Evolutionary conservation across 2,888 invertebrate species (phyloP), one percentile per base, ranked within the genome.

Genomic region (Acanthosoma haemorrhoidale): DNA sequence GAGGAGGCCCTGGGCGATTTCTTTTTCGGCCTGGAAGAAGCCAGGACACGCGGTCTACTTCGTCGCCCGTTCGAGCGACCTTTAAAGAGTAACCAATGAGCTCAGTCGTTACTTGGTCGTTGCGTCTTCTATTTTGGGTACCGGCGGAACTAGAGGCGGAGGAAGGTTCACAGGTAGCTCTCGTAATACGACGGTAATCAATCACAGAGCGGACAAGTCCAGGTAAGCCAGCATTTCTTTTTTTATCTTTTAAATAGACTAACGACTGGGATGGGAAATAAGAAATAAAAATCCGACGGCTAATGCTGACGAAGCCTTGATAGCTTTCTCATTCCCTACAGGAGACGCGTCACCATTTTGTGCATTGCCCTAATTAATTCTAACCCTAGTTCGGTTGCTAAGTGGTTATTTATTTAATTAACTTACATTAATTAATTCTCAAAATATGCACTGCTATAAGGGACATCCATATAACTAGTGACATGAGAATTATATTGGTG

Each of bases 121-220:
- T 21, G 43, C 43, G 21, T 43, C 11, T 21, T 43, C 25, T 43
- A 43, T 43, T 21, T 43, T 43, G n/a, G n/a, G 21, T 43, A 43
- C 11, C n/a, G 43, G 21, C 43, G 43, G 43, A n/a, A n/a, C n/a
- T n/a, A n/a, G n/a, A n/a, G n/a, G n/a, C n/a, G n/a, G n/a, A n/a
- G n/a, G n/a, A n/a, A 43, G 43, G 43, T 43, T 43, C 43, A 43
- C 43, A 21, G 43, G 43, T 43, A 43, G 43, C 43, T 21, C 43
- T 21, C 21, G 25, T 18, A 43, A 43, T 21, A 43, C 25, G 43
- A 43, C 11, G 25, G 43, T 43, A 43, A 43, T 43, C 43, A 43
- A 43, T 43, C 43, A 43, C 13, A n/a, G n/a, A 43, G 18, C 43
- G 25, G 43, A 43, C 43, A 43, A 43, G 43, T 43, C 43, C 43